Conservation (phyloP, 2,888 invertebrate genomes). For the Sphaerolaimus hirsutus region DNA sequence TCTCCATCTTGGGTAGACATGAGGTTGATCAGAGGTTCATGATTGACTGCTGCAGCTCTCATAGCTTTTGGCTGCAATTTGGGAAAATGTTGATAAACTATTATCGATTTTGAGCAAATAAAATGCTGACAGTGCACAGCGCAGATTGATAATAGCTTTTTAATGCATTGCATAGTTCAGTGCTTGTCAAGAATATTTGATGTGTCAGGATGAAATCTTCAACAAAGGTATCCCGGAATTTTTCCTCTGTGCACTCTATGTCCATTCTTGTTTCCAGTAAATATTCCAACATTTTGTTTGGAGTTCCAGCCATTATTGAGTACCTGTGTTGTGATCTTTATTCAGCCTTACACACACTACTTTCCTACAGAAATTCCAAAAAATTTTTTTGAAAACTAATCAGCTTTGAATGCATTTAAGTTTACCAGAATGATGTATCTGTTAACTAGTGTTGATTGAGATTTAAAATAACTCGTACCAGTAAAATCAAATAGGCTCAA, state of each 20-base stretch:
- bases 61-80: too few species aligned
- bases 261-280: conserved; percentile 50
- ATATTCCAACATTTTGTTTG: conserved; percentile 62
- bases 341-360: not conserved
- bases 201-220: conserved; percentile 60
- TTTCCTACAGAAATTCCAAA: not conserved
- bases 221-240: conserved; percentile 33
- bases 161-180: conserved; percentile 38
- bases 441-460: too few species aligned
- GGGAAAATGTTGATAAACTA: too few species aligned
- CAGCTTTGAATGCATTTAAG: too few species aligned
- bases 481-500: too few species aligned
- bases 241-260: not conserved
- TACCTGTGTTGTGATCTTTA: conserved; percentile 34
- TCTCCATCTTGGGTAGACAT: too few species aligned
- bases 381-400: not conserved
- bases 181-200: conserved; percentile 53
- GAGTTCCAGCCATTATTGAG: conserved; percentile 61
- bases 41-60: too few species aligned
- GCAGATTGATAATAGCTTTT: conserved; percentile 20
- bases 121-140: too few species aligned
- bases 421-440: too few species aligned
- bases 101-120: too few species aligned
- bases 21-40: too few species aligned
- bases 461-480: too few species aligned